phyloP scores from a whole-genome alignment of 2,797 vertebrate genomes.

The Tenualosa ilisha region DNA sequence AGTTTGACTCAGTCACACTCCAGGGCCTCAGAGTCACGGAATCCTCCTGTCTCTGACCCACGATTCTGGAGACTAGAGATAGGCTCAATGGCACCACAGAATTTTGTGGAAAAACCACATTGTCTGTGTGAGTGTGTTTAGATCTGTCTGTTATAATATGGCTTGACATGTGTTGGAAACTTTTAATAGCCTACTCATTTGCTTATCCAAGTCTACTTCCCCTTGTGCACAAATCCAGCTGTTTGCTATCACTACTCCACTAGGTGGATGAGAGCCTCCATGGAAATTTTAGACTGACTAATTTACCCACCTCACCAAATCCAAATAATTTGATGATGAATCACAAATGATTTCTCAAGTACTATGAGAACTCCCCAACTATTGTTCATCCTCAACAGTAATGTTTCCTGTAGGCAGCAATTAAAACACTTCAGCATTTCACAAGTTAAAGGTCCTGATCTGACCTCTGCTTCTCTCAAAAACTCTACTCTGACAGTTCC shows the following conservation, averaged over 20 bases:
- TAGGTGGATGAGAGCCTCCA: not conserved
- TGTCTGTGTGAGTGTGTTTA: not conserved
- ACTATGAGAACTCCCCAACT: not conserved
- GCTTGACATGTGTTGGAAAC: too few species aligned
- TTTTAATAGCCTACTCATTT: not conserved
- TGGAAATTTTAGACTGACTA: not conserved
- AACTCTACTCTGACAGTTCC: not conserved
- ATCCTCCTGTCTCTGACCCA: not conserved
- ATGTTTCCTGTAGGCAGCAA: not conserved
- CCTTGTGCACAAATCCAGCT: not conserved
- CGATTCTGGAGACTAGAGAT: not conserved
- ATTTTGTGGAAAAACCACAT: not conserved
- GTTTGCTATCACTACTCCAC: not conserved
- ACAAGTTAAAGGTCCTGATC: not conserved
- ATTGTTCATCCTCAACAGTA: not conserved
- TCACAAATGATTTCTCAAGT: not conserved
- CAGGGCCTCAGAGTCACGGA: not conserved
- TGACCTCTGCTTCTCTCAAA: not conserved
- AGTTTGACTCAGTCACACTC: not conserved
- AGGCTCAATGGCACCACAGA: not conserved
- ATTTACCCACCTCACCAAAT: not conserved
- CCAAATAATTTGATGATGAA: not conserved
- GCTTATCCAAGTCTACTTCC: not conserved
- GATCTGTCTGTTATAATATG: not conserved
- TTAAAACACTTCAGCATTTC: not conserved